Conservation (phyloP, 2,888 invertebrate species). For the Drosophila ezoana region DNA sequence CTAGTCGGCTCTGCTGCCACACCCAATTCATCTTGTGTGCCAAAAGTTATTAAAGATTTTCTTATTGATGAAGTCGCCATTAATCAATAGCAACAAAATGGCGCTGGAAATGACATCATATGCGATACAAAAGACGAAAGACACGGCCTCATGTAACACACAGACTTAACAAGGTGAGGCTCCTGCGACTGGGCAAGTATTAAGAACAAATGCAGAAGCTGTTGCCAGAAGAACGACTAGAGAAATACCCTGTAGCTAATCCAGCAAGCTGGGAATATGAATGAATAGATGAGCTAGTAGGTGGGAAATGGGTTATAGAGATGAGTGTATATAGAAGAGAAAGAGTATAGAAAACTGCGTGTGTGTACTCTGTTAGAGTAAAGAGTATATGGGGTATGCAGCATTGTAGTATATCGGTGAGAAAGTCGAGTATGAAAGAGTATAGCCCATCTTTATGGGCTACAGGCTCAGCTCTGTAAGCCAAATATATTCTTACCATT, state of each 20-base stretch:
- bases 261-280: too few relatives aligned
- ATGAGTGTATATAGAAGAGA: too few relatives aligned
- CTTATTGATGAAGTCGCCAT: constrained; percentile 55
- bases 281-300: too few relatives aligned
- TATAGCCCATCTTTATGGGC: too few relatives aligned
- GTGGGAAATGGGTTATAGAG: too few relatives aligned
- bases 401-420: too few relatives aligned
- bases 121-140: constrained; percentile 37
- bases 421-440: too few relatives aligned
- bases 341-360: too few relatives aligned
- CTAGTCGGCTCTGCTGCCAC: constrained; percentile 9
- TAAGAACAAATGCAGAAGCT: constrained; percentile 36
- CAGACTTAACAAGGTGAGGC: constrained; percentile 51
- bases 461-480: too few relatives aligned
- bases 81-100: constrained; percentile 75
- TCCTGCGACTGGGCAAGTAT: constrained; percentile 42
- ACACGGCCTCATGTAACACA: constrained; percentile 34
- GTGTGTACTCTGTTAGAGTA: too few relatives aligned
- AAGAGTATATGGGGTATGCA: too few relatives aligned
- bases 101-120: constrained; percentile 73
- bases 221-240: not conserved
- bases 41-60: constrained; percentile 49
- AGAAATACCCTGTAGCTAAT: constrained; percentile 24
- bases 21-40: constrained; percentile 20
- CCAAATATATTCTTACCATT: too few relatives aligned